These are phyloP conservation scores for Drosophila emarginata DNA, from an alignment of 2,888 invertebrate genomes.

Conservation along the genomic window DNA sequence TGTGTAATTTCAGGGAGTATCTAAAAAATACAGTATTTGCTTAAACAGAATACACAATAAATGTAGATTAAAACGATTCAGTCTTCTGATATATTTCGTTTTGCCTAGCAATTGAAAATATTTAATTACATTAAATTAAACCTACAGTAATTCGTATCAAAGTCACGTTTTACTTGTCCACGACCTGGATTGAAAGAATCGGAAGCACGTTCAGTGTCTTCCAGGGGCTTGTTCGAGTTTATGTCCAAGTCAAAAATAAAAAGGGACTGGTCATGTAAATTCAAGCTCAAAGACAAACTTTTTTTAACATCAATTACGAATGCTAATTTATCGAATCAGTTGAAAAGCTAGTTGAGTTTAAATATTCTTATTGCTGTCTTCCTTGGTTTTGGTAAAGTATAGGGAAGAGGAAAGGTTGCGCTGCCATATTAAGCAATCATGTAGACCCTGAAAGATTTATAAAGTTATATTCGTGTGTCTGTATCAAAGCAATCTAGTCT, in stretches of 20 bases:
- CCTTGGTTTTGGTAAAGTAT: background rate
- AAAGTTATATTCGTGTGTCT: no score
- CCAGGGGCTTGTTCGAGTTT: slow-evolving; percentile 38
- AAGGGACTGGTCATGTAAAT: slow-evolving; percentile 45
- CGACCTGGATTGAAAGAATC: slow-evolving; percentile 27
- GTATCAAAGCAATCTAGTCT: no score
- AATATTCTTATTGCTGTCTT: slow-evolving; percentile 17
- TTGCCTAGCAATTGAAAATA: slow-evolving; percentile 54
- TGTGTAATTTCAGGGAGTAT: slow-evolving; percentile 85
- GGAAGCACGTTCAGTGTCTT: slow-evolving; percentile 61
- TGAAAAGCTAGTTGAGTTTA: slow-evolving; percentile 50
- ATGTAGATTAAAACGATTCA: slow-evolving; percentile 41
- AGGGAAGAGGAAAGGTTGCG: no score
- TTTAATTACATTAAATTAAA: slow-evolving; percentile 81
- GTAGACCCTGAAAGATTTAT: no score
- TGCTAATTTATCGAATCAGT: slow-evolving; percentile 80
- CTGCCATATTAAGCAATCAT: background rate
- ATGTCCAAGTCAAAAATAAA: slow-evolving; percentile 41
- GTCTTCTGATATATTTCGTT: slow-evolving; percentile 36
- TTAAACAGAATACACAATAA: no score
- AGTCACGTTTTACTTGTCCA: slow-evolving; percentile 72
- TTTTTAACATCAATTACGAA: slow-evolving; percentile 81
- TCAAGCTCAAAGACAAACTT: slow-evolving; percentile 71
- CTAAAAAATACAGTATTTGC: slow-evolving; percentile 76
- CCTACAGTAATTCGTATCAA: slow-evolving; percentile 75